phyloP scores from a whole-genome alignment of 2,113 vertebrate species.

The Aphyosemion australe region DNA sequence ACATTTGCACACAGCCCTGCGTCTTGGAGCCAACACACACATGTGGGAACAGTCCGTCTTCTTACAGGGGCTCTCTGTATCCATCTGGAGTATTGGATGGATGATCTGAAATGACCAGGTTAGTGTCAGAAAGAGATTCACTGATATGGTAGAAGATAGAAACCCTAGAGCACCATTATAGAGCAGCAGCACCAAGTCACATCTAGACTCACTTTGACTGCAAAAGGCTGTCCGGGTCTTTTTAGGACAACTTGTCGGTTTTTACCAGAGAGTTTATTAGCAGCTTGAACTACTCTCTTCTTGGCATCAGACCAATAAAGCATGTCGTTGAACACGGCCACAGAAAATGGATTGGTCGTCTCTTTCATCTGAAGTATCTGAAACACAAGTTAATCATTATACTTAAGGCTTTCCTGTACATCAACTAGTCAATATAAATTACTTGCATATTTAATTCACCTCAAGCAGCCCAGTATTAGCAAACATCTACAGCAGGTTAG shows the following conservation, averaged over 20 bases:
- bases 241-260: conserved; percentile 81
- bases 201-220: conserved; percentile 80
- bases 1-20: conserved; percentile 83
- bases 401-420: no score
- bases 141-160: no score
- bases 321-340: conserved; percentile 84
- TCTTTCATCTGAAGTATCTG: conserved; percentile 85
- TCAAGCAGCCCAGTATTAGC: no score
- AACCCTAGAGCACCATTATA: no score
- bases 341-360: conserved; percentile 84
- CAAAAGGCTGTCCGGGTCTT: conserved; percentile 80
- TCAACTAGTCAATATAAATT: no score
- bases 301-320: conserved; percentile 90
- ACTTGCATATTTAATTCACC: no score
- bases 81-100: conserved; percentile 76
- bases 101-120: conserved; percentile 57
- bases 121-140: no score
- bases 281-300: conserved; percentile 79
- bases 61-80: conserved; percentile 72
- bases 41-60: conserved; percentile 83
- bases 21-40: conserved; percentile 83
- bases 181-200: fast-evolving
- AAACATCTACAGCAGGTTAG: no score
- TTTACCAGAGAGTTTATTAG: conserved; percentile 85
- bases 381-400: neutral